A percentile compares a stretch with the other conserved stretches of the same genome.
Evolutionary conservation across 1,140 invertebrate genomes (phyloP).

Genomic region (Campoletis sonorensis): DNA sequence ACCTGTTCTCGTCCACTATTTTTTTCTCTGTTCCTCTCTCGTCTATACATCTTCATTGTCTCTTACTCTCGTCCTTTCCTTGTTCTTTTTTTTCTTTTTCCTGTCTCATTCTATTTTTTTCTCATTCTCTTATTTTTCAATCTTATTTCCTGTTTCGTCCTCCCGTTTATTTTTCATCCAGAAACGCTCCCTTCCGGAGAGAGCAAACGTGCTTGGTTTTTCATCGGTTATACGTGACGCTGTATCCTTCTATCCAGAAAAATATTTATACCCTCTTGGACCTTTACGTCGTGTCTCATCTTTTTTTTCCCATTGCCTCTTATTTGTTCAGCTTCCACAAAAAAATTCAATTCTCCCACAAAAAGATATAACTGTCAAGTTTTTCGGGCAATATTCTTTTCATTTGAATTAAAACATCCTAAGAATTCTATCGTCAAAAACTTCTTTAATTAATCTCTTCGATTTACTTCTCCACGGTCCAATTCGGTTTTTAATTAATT

Average conservation of each 20-base stretch:
- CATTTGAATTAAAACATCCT: too few species aligned
- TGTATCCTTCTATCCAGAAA: conserved; percentile 48
- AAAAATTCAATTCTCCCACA: too few species aligned
- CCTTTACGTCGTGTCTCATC: background rate
- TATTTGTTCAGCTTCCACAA: background rate
- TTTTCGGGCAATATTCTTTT: background rate
- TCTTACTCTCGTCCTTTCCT: background rate
- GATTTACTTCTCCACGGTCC: too few species aligned
- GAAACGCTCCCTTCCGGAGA: conserved; percentile 33
- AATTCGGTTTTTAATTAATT: too few species aligned
- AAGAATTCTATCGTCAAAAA: too few species aligned
- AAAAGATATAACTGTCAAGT: background rate
- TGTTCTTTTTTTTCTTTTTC: background rate
- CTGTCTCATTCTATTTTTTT: conserved; percentile 7
- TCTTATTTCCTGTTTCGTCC: conserved; percentile 31
- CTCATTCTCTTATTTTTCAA: conserved; percentile 31
- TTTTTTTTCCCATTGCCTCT: background rate
- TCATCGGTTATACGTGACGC: conserved; percentile 54
- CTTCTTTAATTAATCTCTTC: too few species aligned
- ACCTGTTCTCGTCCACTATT: conserved; percentile 28
- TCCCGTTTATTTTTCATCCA: conserved; percentile 40
- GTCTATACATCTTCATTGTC: background rate
- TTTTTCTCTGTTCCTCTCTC: background rate
- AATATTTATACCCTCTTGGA: conserved; percentile 10
- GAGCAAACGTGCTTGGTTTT: conserved; percentile 53